phyloP scores from a whole-genome alignment of 1,140 invertebrate species.

The Linepithema humile region DNA sequence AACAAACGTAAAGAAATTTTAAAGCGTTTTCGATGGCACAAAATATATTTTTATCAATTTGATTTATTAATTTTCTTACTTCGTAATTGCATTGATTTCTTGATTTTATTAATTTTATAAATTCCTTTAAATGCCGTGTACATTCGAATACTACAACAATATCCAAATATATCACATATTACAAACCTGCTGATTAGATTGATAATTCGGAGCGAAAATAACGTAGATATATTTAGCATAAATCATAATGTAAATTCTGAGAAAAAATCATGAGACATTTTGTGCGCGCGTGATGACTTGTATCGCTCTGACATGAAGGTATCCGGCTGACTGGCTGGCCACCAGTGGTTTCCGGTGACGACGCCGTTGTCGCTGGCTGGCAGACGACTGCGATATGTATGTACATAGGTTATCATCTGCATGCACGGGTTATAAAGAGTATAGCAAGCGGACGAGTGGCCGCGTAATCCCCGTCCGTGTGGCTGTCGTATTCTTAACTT shows the following conservation, averaged over 20 bases:
- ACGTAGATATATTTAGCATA: background rate
- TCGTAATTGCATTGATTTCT: background rate
- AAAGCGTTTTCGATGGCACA: background rate
- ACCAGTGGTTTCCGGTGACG: slow-evolving; percentile 29
- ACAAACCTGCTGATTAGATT: too few species aligned
- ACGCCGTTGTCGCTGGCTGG: slow-evolving; percentile 21
- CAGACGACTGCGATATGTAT: slow-evolving; percentile 46
- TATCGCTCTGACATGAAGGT: slow-evolving; percentile 9
- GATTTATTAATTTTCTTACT: background rate
- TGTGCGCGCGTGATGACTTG: background rate
- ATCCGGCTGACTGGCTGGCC: slow-evolving; percentile 4
- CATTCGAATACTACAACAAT: background rate
- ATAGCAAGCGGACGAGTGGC: slow-evolving; percentile 23
- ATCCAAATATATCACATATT: background rate
- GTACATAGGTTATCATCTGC: slow-evolving; percentile 60
- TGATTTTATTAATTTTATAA: background rate
- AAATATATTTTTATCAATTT: background rate
- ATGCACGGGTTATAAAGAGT: slow-evolving; percentile 66
- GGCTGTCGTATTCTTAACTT: slow-evolving; percentile 40
- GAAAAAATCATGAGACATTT: background rate
- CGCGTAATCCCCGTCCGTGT: slow-evolving; percentile 44
- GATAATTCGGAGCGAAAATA: background rate
- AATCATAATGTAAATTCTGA: background rate
- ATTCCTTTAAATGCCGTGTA: background rate
- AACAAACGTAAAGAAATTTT: background rate